Evolutionary conservation across 1,140 invertebrate genomes (phyloP), one percentile per base, ranked within the genome.

Genomic region (Choristoneura fumiferana): DNA sequence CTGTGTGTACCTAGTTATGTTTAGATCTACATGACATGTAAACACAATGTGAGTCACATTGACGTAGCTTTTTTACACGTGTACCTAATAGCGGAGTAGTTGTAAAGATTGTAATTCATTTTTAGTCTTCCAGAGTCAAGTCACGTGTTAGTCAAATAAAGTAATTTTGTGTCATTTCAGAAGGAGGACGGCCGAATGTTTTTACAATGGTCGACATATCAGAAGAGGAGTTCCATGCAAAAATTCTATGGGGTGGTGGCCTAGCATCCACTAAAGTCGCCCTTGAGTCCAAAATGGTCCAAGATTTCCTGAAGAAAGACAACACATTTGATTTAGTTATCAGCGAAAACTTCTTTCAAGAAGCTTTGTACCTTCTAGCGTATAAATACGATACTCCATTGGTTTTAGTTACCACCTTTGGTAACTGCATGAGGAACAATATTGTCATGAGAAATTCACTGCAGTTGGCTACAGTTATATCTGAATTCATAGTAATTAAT

Each of bases 371-470:
- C 10, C 79, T 89, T 69, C 82, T 92, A 39, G 91, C 90, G 1
- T 81, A 90, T 36, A 91, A 91, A 61, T 91, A 91, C 62, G 84
- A 89, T 10, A 87, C 90, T 15, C 91, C 91, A 2, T 75, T 92
- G 38, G 87, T 86, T 0, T 82, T 91, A 17, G 76, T 92, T 12
- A 91, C 89, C 6, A 90, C 91, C 12, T 90, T 83, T 73, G 91
- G 91, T 29, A 91, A 91, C 69, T 90, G 62, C 78, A 92, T 76
- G 90, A 87, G 69, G 75, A 90, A 89, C 29, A 91, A 92, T 66
- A 84, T 91, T 60, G 62, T 85, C 18, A 83, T 82, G 65, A 85
- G 91, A 56, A 87, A 92, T 60, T 71, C 91, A 1, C 81, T 91
- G 8, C 91, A 92, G 49, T 76, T 91, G 60, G 84, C 91, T 0